Percentiles rank a stretch among this genome's conserved stretches.
Conservation (phyloP, 92 coral and sea anemone species). For the Siderastrea siderea region DNA sequence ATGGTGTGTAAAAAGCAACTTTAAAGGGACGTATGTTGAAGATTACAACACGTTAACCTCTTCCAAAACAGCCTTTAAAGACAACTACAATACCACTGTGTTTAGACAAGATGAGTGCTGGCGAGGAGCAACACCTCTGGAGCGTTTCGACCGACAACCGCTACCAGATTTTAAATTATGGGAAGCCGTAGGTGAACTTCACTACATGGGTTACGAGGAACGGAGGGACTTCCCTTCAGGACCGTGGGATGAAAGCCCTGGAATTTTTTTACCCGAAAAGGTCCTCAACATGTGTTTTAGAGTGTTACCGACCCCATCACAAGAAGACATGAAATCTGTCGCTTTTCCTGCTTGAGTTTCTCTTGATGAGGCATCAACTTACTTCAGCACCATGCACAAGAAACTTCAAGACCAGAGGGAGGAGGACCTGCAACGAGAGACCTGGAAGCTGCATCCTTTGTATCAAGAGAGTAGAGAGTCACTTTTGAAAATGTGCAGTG, state of each 20-base stretch:
- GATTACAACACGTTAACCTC: constrained; percentile 26
- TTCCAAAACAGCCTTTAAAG: constrained; percentile 21
- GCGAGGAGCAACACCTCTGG: neutral
- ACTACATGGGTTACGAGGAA: constrained; percentile 48
- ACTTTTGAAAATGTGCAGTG: constrained; percentile 41
- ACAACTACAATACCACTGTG: constrained; percentile 32
- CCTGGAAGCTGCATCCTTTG: constrained; percentile 66
- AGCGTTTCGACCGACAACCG: constrained; percentile 48
- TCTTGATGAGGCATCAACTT: constrained; percentile 23
- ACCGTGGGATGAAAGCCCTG: constrained; percentile 49
- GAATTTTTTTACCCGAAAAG: constrained; percentile 55
- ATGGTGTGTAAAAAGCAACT: constrained; percentile 32
- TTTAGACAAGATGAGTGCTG: constrained; percentile 20
- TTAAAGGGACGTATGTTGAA: constrained; percentile 33
- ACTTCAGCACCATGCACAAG: constrained; percentile 6
- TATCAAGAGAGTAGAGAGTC: constrained; percentile 59
- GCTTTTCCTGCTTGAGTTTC: constrained; percentile 50
- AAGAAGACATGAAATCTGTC: constrained; percentile 23
- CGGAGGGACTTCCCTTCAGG: constrained; percentile 26
- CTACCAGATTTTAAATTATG: constrained; percentile 59
- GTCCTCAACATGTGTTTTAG: constrained; percentile 53
- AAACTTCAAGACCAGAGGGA: constrained; percentile 57
- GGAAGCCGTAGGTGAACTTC: constrained; percentile 34
- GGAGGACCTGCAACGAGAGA: constrained; percentile 57
- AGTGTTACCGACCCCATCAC: constrained; percentile 53